Percentiles rank a stretch among this genome's conserved stretches.
phyloP scores from a whole-genome alignment of 2,888 invertebrate genomes.

The Sussaba pulchella region DNA sequence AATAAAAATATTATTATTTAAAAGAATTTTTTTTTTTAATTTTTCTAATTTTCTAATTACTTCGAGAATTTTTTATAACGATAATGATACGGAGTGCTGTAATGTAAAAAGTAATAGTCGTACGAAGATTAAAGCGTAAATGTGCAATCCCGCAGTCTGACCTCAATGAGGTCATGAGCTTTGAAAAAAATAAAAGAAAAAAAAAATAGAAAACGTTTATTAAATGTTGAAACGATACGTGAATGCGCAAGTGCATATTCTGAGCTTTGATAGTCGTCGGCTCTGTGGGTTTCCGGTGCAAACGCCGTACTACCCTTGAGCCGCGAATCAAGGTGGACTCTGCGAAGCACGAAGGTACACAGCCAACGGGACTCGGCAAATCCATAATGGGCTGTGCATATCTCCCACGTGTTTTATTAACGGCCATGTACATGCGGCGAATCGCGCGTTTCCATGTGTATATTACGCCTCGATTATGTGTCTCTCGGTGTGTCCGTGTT shows the following conservation, averaged over 20 bases:
- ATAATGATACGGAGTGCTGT: neutral
- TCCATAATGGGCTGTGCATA: slow-evolving; percentile 60
- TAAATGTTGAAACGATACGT: slow-evolving; percentile 55
- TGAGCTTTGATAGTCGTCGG: slow-evolving; percentile 19
- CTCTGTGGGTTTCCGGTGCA: slow-evolving; percentile 14
- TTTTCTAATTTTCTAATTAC: no score
- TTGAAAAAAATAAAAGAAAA: no score
- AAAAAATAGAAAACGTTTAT: slow-evolving; percentile 36
- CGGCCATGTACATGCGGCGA: slow-evolving; percentile 33
- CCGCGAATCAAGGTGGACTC: slow-evolving; percentile 57
- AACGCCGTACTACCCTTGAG: slow-evolving; percentile 55
- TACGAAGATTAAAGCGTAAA: slow-evolving; percentile 27
- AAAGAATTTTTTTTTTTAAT: no score
- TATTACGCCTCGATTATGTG: neutral
- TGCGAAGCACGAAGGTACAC: slow-evolving; percentile 50
- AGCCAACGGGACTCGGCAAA: slow-evolving; percentile 38
- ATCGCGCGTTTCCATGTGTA: slow-evolving; percentile 7
- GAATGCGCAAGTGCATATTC: slow-evolving; percentile 28
- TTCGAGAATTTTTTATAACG: neutral
- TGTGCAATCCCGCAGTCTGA: slow-evolving; percentile 41
- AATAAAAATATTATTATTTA: no score
- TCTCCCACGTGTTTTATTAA: slow-evolving; percentile 58
- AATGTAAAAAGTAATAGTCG: neutral
- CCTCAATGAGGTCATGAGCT: slow-evolving; percentile 50
- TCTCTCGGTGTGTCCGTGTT: neutral